Evolutionary conservation across 2,113 vertebrate genomes (phyloP).

Genomic region (Macaca mulatta): DNA sequence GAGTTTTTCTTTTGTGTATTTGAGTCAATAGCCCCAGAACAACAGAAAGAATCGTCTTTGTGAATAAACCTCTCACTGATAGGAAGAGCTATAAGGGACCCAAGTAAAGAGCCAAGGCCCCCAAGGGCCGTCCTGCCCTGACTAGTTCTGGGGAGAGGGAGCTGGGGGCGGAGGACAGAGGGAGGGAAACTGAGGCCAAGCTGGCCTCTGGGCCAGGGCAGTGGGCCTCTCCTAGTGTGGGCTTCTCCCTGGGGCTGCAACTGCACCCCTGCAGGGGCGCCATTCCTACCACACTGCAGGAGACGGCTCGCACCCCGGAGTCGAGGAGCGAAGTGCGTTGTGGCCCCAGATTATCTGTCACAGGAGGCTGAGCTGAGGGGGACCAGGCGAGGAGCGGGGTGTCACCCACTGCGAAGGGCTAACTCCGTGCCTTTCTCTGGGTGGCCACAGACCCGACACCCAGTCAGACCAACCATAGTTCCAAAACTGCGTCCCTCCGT

Average conservation of each 20-base stretch:
- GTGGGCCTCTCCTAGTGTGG: neutral
- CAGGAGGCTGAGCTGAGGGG: neutral
- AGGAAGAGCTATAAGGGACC: neutral
- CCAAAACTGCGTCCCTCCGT: neutral
- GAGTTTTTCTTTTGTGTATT: neutral
- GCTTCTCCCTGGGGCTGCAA: neutral
- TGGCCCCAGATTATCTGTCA: neutral
- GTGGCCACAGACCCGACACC: neutral
- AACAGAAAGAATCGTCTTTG: neutral
- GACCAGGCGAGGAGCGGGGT: neutral
- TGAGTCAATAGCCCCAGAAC: neutral
- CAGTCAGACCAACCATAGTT: neutral
- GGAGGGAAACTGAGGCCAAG: neutral
- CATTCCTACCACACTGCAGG: neutral
- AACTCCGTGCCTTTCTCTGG: neutral
- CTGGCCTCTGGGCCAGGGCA: neutral
- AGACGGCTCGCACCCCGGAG: neutral
- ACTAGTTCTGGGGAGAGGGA: neutral
- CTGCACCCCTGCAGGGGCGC: neutral
- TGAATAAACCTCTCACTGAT: neutral
- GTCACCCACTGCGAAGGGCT: neutral
- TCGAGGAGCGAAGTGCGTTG: too few species aligned
- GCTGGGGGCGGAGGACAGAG: accelerated
- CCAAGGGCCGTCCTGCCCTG: neutral
- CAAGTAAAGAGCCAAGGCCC: neutral